Conservation (phyloP, 2,888 invertebrate species). For the Microctonus hyperodae region DNA sequence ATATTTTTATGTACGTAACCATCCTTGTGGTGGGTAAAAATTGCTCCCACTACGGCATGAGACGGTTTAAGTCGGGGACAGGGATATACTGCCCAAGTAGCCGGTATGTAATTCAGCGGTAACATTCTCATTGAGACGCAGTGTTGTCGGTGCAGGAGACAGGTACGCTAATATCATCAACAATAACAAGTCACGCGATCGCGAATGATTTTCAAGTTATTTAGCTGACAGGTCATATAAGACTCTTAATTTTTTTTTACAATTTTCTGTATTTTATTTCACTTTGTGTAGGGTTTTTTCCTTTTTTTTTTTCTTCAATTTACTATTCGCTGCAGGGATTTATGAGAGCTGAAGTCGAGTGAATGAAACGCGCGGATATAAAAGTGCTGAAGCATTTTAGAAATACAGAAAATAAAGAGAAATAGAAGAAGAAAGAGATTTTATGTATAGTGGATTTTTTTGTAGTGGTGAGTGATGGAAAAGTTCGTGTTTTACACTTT, state of each 20-base stretch:
- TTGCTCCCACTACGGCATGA: neutral
- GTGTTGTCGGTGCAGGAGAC: slow-evolving; percentile 1
- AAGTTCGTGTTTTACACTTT: neutral
- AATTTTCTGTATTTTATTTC: neutral
- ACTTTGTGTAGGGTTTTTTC: neutral
- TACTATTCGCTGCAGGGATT: neutral
- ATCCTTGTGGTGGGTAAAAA: neutral
- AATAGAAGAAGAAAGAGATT: neutral
- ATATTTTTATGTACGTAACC: too few species aligned
- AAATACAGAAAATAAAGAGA: neutral
- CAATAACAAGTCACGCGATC: slow-evolving; percentile 3
- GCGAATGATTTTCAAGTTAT: neutral
- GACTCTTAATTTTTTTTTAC: neutral
- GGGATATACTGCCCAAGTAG: neutral
- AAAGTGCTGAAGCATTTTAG: neutral
- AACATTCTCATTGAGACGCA: slow-evolving; percentile 4
- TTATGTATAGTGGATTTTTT: neutral
- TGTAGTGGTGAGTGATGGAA: slow-evolving; percentile 24
- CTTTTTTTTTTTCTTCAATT: neutral
- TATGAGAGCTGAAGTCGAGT: neutral
- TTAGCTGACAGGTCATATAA: neutral
- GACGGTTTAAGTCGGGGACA: neutral
- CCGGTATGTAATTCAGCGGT: neutral
- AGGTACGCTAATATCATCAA: slow-evolving; percentile 2
- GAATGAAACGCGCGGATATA: neutral